Conservation (phyloP, 2,113 vertebrate genomes). For the Capricornis sumatraensis region DNA sequence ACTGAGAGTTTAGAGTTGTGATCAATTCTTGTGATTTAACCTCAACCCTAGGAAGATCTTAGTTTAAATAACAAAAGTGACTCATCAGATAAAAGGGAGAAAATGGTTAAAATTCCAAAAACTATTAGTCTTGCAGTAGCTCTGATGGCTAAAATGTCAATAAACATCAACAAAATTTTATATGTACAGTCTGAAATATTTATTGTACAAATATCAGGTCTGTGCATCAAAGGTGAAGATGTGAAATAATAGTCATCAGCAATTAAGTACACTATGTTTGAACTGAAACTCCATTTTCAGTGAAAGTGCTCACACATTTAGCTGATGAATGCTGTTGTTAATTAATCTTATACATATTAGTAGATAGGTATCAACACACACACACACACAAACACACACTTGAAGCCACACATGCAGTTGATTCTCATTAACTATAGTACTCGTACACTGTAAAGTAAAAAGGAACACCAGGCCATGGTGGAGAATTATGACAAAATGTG, state of each 20-base stretch:
- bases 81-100: not conserved
- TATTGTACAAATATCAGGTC: not conserved
- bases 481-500: not conserved
- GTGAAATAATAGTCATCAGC: not conserved
- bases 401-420: not conserved
- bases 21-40: not conserved
- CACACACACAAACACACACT: not conserved
- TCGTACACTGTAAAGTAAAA: not conserved
- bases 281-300: not conserved
- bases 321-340: not conserved
- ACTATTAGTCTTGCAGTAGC: not conserved
- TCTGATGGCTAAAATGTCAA: not conserved
- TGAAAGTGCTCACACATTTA: not conserved
- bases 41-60: not conserved
- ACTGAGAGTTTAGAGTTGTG: not conserved
- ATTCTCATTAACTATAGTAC: not conserved
- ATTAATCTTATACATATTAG: not conserved
- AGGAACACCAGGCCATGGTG: not conserved
- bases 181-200: not conserved
- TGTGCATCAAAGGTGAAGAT: not conserved
- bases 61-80: not conserved
- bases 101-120: not conserved
- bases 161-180: not conserved
- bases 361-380: not conserved
- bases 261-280: not conserved